Conservation (phyloP, 1,140 invertebrate genomes). For the Mizuhopecten yessoensis region DNA sequence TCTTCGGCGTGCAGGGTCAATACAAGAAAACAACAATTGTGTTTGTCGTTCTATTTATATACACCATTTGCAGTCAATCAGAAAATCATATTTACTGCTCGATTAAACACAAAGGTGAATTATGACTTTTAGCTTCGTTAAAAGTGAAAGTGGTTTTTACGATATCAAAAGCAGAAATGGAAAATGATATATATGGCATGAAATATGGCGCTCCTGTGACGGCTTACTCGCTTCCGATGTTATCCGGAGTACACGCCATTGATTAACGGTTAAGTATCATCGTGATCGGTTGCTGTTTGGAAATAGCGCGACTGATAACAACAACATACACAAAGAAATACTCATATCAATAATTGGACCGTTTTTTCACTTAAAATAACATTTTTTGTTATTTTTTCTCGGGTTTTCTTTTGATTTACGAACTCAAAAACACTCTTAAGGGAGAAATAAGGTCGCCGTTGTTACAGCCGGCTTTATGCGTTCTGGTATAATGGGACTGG, state of each 20-base stretch:
- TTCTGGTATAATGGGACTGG: not conserved
- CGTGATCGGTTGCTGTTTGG: not conserved
- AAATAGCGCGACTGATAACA: not conserved
- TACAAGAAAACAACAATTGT: conserved; percentile 21
- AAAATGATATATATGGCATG: conserved; percentile 29
- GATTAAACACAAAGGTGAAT: conserved; percentile 34
- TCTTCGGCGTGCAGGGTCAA: not conserved
- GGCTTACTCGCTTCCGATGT: not conserved
- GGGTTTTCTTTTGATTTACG: not conserved
- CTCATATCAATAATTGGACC: not conserved
- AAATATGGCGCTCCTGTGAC: not conserved
- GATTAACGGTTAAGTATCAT: conserved; percentile 33
- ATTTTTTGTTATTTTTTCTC: not conserved
- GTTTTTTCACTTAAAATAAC: conserved; percentile 2
- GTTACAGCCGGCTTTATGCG: not conserved
- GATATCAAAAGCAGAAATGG: conserved; percentile 27
- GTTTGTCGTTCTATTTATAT: conserved; percentile 27
- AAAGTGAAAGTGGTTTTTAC: conserved; percentile 33
- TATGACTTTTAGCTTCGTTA: conserved; percentile 34
- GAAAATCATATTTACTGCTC: conserved; percentile 34
- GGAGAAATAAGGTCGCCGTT: not conserved
- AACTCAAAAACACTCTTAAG: not conserved
- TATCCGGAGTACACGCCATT: not conserved
- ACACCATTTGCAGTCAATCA: conserved; percentile 13
- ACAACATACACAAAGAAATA: not conserved